These are phyloP conservation scores for Nasonia oneida DNA, from an alignment of 2,888 invertebrate genomes.

Conservation along the genomic window DNA sequence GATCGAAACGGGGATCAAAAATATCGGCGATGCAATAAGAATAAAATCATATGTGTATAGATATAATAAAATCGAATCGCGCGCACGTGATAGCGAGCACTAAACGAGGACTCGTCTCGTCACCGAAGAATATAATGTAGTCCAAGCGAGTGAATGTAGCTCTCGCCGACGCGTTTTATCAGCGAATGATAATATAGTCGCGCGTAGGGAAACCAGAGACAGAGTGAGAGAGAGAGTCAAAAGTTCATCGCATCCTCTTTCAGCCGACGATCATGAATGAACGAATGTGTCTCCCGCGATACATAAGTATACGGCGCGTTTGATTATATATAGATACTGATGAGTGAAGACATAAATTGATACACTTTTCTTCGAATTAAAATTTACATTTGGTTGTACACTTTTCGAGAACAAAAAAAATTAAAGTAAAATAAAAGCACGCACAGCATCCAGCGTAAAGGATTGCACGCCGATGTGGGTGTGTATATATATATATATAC, in stretches of 20 bases:
- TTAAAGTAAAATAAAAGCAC: neutral
- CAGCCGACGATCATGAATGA: conserved; percentile 28
- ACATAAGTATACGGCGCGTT: neutral
- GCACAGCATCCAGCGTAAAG: neutral
- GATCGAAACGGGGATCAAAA: neutral
- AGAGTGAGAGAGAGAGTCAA: conserved; percentile 59
- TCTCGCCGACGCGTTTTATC: conserved; percentile 22
- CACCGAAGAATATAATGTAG: neutral
- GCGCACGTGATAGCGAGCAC: conserved; percentile 59
- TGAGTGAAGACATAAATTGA: too few species aligned
- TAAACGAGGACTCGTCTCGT: conserved; percentile 17
- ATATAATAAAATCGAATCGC: conserved; percentile 62
- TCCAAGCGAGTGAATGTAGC: neutral
- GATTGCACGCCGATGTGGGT: conserved; percentile 5
- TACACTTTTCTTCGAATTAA: too few species aligned
- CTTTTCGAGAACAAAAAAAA: too few species aligned
- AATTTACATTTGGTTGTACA: too few species aligned
- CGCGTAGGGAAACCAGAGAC: conserved; percentile 28
- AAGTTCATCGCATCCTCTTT: conserved; percentile 63
- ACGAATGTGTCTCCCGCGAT: neutral
- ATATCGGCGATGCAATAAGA: neutral
- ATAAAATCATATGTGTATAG: neutral
- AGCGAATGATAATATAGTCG: conserved; percentile 28
- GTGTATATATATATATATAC: neutral
- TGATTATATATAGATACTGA: too few species aligned